Evolutionary conservation across 35 echinoderm and acorn worm genomes (phyloP).

Genomic region (Acanthaster planci): DNA sequence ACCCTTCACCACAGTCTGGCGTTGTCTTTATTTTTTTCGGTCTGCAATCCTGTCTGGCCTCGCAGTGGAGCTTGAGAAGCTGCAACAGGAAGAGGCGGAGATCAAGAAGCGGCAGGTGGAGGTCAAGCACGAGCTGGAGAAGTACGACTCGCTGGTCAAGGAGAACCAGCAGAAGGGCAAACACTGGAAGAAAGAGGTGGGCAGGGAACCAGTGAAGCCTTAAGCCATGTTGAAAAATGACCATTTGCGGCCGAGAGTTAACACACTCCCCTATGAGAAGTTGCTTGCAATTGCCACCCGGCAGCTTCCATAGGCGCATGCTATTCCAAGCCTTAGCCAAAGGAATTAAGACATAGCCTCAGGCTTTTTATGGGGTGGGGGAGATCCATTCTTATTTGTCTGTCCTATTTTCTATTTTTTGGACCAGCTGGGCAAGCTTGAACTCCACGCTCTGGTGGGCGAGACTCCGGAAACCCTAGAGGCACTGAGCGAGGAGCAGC

Average conservation of each 20-base stretch:
- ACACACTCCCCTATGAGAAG: no score
- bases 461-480: slow-evolving; percentile 78
- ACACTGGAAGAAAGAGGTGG: slow-evolving; percentile 99
- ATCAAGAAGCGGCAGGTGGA: slow-evolving; percentile 83
- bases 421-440: slow-evolving; percentile 76
- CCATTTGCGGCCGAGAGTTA: no score
- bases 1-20: no score
- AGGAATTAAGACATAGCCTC: not conserved
- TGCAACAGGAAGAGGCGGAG: slow-evolving; percentile 79
- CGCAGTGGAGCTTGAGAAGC: slow-evolving; percentile 57
- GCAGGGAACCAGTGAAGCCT: no score
- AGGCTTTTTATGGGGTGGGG: no score
- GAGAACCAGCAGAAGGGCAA: slow-evolving; percentile 94
- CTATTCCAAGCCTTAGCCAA: no score
- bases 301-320: no score
- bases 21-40: not conserved
- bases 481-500: slow-evolving; percentile 56
- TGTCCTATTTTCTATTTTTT: not conserved
- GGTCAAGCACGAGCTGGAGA: slow-evolving; percentile 90
- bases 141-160: slow-evolving; percentile 66
- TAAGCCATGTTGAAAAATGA: no score
- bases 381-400: not conserved
- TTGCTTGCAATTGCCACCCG: not conserved
- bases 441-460: slow-evolving; percentile 62
- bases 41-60: not conserved